Evolutionary conservation across 2,113 vertebrate genomes (phyloP).

Genomic region (Malaclemys terrapin): DNA sequence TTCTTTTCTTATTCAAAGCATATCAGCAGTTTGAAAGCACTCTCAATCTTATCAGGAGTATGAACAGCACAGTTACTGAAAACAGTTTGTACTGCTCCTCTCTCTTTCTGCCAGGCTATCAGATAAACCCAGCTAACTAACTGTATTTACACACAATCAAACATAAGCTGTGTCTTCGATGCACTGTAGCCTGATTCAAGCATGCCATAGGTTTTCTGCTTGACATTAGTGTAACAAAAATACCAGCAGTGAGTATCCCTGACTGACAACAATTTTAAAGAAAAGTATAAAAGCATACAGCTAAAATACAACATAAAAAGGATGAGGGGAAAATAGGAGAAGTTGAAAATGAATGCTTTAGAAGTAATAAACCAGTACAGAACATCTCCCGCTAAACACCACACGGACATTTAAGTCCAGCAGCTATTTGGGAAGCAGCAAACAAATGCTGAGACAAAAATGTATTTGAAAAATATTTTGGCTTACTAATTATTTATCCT

Average conservation of each 20-base stretch:
- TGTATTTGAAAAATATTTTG: not conserved
- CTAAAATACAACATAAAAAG: slow-evolving; percentile 26
- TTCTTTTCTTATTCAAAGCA: slow-evolving; percentile 88
- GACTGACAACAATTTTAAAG: slow-evolving; percentile 60
- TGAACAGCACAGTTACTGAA: slow-evolving; percentile 85
- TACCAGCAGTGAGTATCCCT: slow-evolving; percentile 39
- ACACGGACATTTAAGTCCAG: not conserved
- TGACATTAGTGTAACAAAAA: slow-evolving; percentile 64
- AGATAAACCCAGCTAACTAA: slow-evolving; percentile 85
- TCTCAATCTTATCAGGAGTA: slow-evolving; percentile 86
- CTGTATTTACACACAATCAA: slow-evolving; percentile 86
- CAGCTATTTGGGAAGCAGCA: not conserved
- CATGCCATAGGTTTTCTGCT: slow-evolving; percentile 60
- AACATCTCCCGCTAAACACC: not conserved
- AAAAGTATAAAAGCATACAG: slow-evolving; percentile 50
- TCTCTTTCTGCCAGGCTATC: slow-evolving; percentile 82
- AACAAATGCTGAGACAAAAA: not conserved
- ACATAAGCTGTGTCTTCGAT: slow-evolving; percentile 75
- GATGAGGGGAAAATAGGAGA: not conserved
- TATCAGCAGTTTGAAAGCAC: slow-evolving; percentile 87
- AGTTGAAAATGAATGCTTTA: not conserved
- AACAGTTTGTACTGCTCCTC: slow-evolving; percentile 83
- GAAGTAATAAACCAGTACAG: not conserved
- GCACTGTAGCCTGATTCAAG: slow-evolving; percentile 40
- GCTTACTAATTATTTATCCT: not conserved